A percentile compares a stretch with the other conserved stretches of the same genome.
These are phyloP conservation scores for Prorops nasuta DNA, from an alignment of 1,140 invertebrate species.

Conservation along the genomic window DNA sequence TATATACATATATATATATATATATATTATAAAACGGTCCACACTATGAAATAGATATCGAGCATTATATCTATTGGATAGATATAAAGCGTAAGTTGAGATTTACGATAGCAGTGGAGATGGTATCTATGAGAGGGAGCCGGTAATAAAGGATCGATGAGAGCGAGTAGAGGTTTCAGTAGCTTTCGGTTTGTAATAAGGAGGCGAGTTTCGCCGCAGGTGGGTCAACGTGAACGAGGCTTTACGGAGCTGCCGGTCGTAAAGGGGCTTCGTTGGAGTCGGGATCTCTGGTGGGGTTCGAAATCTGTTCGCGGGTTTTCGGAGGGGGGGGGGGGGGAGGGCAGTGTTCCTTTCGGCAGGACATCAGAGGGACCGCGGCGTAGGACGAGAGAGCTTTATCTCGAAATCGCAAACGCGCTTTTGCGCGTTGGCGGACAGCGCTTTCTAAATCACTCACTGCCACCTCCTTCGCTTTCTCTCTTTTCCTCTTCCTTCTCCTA, in stretches of 20 bases:
- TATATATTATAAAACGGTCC: too few relatives aligned
- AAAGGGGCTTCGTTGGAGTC: constrained; percentile 27
- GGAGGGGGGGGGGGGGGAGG: constrained; percentile 7
- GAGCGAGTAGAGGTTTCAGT: too few relatives aligned
- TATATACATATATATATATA: too few relatives aligned
- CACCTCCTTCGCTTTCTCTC: constrained; percentile 18
- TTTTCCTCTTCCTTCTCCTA: constrained; percentile 13
- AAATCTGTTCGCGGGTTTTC: constrained; percentile 7
- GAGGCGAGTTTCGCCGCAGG: not conserved
- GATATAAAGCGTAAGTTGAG: too few relatives aligned
- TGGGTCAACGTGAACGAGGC: constrained; percentile 8
- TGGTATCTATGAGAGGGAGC: too few relatives aligned
- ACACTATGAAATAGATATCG: too few relatives aligned
- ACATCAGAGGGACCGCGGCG: constrained; percentile 16
- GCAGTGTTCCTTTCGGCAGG: constrained; percentile 10
- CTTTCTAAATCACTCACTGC: constrained; percentile 40
- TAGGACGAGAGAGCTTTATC: constrained; percentile 34
- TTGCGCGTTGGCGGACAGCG: constrained; percentile 40
- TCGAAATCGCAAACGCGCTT: constrained; percentile 33
- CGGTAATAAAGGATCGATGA: too few relatives aligned
- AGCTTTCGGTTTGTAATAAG: too few relatives aligned
- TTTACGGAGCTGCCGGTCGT: constrained; percentile 5
- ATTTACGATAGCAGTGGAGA: too few relatives aligned
- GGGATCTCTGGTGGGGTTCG: too few relatives aligned
- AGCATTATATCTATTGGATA: too few relatives aligned